phyloP scores from a whole-genome alignment of 2,797 vertebrate species.

The Propithecus deckenii region DNA sequence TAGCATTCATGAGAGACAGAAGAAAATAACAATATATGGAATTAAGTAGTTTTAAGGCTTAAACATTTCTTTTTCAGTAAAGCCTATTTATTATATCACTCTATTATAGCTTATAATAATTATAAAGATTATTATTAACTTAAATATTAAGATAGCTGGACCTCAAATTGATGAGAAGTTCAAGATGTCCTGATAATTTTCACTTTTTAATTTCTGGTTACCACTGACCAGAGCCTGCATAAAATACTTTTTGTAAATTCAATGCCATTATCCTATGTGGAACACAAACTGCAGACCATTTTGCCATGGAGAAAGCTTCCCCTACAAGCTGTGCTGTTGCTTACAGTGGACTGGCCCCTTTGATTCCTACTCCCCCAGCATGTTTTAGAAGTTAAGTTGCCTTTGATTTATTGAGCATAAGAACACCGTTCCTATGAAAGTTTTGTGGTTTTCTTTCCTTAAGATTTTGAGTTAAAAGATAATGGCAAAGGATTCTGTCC shows the following conservation, averaged over 20 bases:
- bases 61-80: neutral
- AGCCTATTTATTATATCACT: neutral
- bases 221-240: neutral
- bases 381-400: neutral
- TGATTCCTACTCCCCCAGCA: neutral
- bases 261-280: neutral
- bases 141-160: neutral
- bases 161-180: neutral
- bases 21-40: neutral
- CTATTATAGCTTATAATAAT: neutral
- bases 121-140: neutral
- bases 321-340: neutral
- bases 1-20: neutral
- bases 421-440: neutral
- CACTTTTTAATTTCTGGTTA: neutral
- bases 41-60: neutral
- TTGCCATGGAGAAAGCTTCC: neutral
- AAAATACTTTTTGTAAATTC: neutral
- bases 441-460: too few species aligned
- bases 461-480: neutral
- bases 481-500: neutral
- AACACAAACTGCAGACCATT: neutral
- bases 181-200: neutral
- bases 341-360: neutral
- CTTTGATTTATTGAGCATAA: neutral